Percentiles rank a stretch among this genome's conserved stretches.
phyloP scores from a whole-genome alignment of 2,113 vertebrate genomes.

The Mormoops blainvillei region DNA sequence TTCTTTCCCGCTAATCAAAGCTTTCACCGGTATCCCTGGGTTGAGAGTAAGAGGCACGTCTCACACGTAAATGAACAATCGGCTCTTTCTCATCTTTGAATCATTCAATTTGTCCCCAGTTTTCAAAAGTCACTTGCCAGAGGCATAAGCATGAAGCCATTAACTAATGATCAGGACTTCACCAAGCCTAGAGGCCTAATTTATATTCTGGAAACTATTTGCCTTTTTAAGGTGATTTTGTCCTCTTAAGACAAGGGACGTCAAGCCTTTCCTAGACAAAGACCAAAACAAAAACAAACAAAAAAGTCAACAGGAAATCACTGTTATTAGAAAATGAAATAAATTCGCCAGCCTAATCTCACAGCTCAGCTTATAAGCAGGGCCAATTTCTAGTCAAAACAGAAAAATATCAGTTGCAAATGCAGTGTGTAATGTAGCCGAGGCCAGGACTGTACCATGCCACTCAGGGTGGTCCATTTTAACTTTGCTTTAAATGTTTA shows the following conservation, averaged over 20 bases:
- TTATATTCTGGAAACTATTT: not conserved
- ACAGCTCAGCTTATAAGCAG: not conserved
- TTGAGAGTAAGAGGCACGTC: not conserved
- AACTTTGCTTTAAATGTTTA: conserved; percentile 2
- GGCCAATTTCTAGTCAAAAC: not conserved
- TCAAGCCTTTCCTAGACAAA: not conserved
- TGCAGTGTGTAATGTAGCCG: not conserved
- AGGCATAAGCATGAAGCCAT: not conserved
- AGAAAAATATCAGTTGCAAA: not conserved
- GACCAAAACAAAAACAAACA: not conserved
- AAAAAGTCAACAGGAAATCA: not conserved
- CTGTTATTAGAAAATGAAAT: not conserved
- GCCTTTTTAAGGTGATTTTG: conserved; percentile 25
- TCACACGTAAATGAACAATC: not conserved
- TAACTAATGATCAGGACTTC: not conserved
- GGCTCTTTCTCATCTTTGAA: not conserved
- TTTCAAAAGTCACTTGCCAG: conserved; percentile 11
- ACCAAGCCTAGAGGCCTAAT: not conserved
- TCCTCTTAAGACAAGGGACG: not conserved
- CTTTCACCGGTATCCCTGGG: not conserved
- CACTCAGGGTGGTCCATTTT: not conserved
- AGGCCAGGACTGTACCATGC: not conserved
- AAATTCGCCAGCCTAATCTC: not conserved
- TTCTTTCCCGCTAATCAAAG: not conserved
- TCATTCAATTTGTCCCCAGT: conserved; percentile 9